A percentile compares a stretch with the other conserved stretches of the same genome.
phyloP scores from a whole-genome alignment of 2,113 vertebrate genomes.

The Heterocephalus glaber region DNA sequence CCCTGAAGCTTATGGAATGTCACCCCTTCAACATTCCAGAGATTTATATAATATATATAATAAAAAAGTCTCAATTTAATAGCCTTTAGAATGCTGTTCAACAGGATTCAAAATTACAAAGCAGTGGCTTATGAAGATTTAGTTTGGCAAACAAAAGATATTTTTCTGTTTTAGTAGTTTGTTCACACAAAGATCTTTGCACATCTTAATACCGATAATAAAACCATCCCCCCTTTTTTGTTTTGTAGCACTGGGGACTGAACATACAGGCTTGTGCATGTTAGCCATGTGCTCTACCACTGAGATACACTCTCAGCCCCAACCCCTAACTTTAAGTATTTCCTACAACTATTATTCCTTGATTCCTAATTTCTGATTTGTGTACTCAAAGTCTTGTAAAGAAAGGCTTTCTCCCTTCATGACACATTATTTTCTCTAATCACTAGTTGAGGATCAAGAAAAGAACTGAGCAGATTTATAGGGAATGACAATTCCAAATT shows the following conservation, averaged over 20 bases:
- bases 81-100: conserved; percentile 66
- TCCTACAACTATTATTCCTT: not conserved
- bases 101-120: conserved; percentile 62
- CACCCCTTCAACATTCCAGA: conserved; percentile 69
- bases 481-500: not conserved
- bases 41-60: conserved; percentile 64
- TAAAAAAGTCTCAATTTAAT: conserved; percentile 62
- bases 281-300: not conserved
- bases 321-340: not conserved
- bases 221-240: not conserved
- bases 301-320: not conserved
- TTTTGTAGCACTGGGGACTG: not conserved
- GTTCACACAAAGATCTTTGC: conserved; percentile 49
- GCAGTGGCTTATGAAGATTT: conserved; percentile 57
- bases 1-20: conserved; percentile 58
- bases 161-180: conserved; percentile 61
- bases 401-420: not conserved
- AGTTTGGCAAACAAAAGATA: conserved; percentile 61
- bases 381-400: not conserved
- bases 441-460: not conserved
- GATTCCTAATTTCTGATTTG: conserved; percentile 6
- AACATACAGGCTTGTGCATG: not conserved
- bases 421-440: not conserved
- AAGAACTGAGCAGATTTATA: not conserved
- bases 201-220: conserved; percentile 19